These are phyloP conservation scores for Leptatherina wallacei DNA, from an alignment of 2,797 vertebrate genomes.

Conservation along the genomic window DNA sequence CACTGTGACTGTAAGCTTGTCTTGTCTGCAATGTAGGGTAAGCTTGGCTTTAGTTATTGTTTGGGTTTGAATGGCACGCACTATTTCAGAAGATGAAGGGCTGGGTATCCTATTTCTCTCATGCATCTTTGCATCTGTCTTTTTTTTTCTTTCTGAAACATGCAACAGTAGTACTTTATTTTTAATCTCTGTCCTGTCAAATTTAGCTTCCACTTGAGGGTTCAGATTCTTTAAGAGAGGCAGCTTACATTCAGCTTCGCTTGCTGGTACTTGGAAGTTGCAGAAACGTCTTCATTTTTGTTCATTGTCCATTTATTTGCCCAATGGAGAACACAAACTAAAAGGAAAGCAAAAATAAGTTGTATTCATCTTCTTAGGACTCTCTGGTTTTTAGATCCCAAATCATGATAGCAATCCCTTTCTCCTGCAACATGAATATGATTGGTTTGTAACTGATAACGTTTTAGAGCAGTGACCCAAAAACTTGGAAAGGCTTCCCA, in stretches of 20 bases:
- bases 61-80: slow-evolving; percentile 45
- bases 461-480: slow-evolving; percentile 48
- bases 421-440: slow-evolving; percentile 32
- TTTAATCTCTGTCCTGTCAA: slow-evolving; percentile 26
- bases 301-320: slow-evolving; percentile 33
- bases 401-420: slow-evolving; percentile 3
- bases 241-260: background rate
- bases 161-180: slow-evolving; percentile 7
- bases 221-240: slow-evolving; percentile 12
- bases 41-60: slow-evolving; percentile 61
- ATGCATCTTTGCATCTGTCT: slow-evolving; percentile 42
- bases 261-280: background rate
- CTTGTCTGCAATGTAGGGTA: slow-evolving; percentile 54
- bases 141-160: slow-evolving; percentile 11
- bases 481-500: slow-evolving; percentile 52
- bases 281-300: slow-evolving; percentile 32
- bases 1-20: slow-evolving; percentile 22
- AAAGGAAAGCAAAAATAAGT: background rate
- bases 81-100: slow-evolving; percentile 37
- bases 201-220: slow-evolving; percentile 11
- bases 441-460: slow-evolving; percentile 52
- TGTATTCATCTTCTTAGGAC: background rate
- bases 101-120: slow-evolving; percentile 35
- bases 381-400: slow-evolving; percentile 14
- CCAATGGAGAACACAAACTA: slow-evolving; percentile 4